Evolutionary conservation across 2,113 vertebrate genomes (phyloP), one percentile per base, ranked within the genome.

Genomic region (Pungitius pungitius): DNA sequence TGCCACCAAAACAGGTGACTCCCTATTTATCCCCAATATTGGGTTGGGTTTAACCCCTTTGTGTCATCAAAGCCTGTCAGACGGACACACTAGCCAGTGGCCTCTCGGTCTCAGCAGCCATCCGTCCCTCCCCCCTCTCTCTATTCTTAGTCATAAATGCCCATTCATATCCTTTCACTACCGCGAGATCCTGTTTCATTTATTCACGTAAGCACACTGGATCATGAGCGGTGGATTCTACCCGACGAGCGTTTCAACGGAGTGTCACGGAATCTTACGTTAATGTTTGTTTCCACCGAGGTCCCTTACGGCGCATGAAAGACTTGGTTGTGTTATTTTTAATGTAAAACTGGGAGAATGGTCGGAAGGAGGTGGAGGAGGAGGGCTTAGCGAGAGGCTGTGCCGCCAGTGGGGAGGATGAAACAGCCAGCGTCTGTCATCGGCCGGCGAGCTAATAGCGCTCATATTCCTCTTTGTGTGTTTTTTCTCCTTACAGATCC

Each of bases 1-100:
- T 92, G 82, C 85, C 90, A 93, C 91, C 83, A 90, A 83, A 93
- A 87, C 92, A 93, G 94, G 87, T 94, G 92, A 94, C 87, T 90
- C 82, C 85, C 75, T 87, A 84, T 90, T 94, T 87, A 85, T 86
- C 86, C 86, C 79, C 84, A 58, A 80, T 87, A 78, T 82, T 85
- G 89, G 86, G 58, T 91, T 90, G 87, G 87, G 88, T 91, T 94
- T 93, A 93, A 93, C 88, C 85, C 92, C 81, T 90, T 93, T 93
- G 89, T 92, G 89, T 88, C 91, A 90, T 92, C 92, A 92, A 92
- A 93, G 89, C 80, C 86, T 81, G 85, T 92, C 89, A 86, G 84
- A 78, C 60, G 80, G 89, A 89, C 81, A 85, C 78, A 80, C 52
- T 82, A 83, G 84, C 77, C 75, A 69, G 75, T 87, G 77, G 83